Evolutionary conservation across 2,113 vertebrate species (phyloP).

Genomic region (Eulemur rufifrons): DNA sequence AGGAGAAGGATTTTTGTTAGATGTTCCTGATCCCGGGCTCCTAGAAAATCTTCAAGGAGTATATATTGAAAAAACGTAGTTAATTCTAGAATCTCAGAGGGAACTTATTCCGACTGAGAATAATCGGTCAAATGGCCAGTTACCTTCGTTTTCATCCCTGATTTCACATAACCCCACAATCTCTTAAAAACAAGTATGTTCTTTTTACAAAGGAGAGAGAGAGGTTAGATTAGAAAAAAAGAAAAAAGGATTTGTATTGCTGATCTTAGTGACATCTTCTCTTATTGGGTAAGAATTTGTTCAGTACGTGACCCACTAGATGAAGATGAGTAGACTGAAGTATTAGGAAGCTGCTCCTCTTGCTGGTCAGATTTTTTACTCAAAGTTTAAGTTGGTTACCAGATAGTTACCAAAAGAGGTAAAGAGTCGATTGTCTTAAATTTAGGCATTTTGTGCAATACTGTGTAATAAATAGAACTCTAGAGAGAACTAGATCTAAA

Average conservation of each 20-base stretch:
- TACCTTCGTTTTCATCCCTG: not conserved
- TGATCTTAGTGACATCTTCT: not conserved
- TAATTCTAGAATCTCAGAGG: not conserved
- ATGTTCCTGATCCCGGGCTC: not conserved
- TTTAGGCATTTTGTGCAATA: not conserved
- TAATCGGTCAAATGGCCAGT: not conserved
- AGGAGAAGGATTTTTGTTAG: conserved; percentile 1
- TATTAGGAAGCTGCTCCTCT: not conserved
- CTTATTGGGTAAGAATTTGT: not conserved
- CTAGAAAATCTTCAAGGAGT: conserved; percentile 31
- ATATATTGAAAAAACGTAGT: not conserved
- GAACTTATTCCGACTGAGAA: not conserved
- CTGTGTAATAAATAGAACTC: not conserved
- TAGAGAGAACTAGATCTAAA: conserved; percentile 35
- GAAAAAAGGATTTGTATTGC: not conserved
- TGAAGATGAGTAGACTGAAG: not conserved
- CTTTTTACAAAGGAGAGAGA: not conserved
- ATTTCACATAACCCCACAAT: not conserved
- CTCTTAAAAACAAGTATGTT: not conserved
- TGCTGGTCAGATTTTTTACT: not conserved
- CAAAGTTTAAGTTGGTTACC: not conserved
- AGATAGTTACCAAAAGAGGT: not conserved
- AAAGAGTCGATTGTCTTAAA: not conserved
- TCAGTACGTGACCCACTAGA: not conserved
- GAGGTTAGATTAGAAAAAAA: not conserved